Base-by-base conservation (phyloP, 30 jellyfish, hydroid and myxozoan species). In the Aurelia sp. region DNA sequence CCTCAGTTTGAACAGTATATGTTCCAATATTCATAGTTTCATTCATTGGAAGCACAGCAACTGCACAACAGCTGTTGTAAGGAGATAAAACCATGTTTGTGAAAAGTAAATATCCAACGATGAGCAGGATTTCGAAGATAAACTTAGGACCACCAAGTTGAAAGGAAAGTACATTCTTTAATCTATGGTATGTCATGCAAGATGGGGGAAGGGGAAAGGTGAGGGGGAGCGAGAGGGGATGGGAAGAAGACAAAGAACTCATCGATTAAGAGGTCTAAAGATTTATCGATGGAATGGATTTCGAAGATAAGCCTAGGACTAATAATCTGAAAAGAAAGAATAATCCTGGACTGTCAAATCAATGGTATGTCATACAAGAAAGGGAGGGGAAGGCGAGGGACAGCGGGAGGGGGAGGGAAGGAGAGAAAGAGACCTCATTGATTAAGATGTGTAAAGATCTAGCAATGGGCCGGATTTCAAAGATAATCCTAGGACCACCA, bases 1-100 rank as follows among this genome's bases (percentile, higher is more conserved):
- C 89, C 89, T 16, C 8, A 78, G 89, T 78, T 78, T 78, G 89
- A 31, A 78, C 79, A 78, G 89, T 78, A 58, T 64, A 63, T 78
- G 44, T 78, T 78, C 73, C 89, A 62, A 78, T 78, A 78, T 78
- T 78, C 79, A 78, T 78, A 41, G 30, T 72, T 78, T 62, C 63
- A 78, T 78, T 78, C 89, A 78, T 78, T 64, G 89, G 47, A 52
- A 37, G 79, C 22, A 41, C 53, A 78, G 63, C 80, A 58, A 78
- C 60, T 62, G 65, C 33, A 70, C 89, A 44, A 75, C 78, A 62
- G 71, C 87, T 47, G 78, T 76, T 62, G 78, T 44, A 11, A 18
- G 78, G 62, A 62, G 21, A 71, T 76, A 64, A 59, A 62, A 57
- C 87, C 62, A 62, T 62, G 37, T 61, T 71, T 20, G 87, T 11